Evolutionary conservation across 2,113 vertebrate species (phyloP).

Genomic region (Triplophysa dalaica): DNA sequence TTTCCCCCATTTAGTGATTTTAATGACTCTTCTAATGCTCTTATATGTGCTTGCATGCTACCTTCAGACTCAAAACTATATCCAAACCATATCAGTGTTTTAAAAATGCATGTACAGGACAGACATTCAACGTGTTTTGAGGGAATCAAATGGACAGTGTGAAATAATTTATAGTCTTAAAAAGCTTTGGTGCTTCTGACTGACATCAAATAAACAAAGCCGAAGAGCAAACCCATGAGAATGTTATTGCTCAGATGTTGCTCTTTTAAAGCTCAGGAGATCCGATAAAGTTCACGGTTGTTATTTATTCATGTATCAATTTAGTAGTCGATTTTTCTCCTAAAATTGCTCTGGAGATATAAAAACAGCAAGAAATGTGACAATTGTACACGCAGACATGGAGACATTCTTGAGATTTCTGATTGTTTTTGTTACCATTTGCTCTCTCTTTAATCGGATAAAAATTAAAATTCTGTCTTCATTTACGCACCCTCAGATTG

Average conservation of each 20-base stretch:
- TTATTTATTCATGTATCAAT: too few relatives aligned
- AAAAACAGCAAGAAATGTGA: too few relatives aligned
- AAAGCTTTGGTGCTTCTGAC: neutral
- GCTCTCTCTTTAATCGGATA: too few relatives aligned
- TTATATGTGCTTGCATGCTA: neutral
- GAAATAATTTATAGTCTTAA: neutral
- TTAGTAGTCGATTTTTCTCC: too few relatives aligned
- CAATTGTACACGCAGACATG: too few relatives aligned
- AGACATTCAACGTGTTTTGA: neutral
- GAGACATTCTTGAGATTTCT: too few relatives aligned
- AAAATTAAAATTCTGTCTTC: too few relatives aligned
- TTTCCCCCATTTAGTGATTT: neutral
- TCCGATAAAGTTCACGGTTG: too few relatives aligned
- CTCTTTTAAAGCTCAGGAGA: too few relatives aligned
- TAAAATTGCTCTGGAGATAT: too few relatives aligned
- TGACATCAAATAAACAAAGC: neutral
- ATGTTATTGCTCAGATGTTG: neutral
- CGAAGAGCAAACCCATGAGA: neutral
- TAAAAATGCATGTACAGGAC: neutral
- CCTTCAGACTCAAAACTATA: neutral
- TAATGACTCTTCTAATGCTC: neutral
- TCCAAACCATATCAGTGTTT: neutral
- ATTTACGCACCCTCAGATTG: too few relatives aligned
- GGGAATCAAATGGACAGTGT: neutral
- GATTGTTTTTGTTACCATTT: too few relatives aligned